These are phyloP conservation scores for Chionodraco myersi DNA, from an alignment of 2,113 vertebrate genomes.

Conservation along the genomic window DNA sequence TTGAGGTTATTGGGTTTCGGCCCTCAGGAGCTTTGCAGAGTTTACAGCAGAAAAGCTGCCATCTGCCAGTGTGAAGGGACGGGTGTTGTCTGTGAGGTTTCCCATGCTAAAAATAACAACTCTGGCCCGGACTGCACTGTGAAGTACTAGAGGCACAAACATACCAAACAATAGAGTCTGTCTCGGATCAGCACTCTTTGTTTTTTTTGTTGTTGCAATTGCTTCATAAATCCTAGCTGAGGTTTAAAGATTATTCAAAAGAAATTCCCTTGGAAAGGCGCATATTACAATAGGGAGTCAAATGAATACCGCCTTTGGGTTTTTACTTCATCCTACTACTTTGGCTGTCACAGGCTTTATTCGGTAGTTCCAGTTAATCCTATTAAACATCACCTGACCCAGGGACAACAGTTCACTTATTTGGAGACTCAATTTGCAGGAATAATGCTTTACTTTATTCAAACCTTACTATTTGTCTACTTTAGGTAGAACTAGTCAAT, in stretches of 20 bases:
- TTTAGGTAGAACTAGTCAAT: background rate
- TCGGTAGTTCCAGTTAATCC: background rate
- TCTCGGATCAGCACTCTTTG: constrained; percentile 13
- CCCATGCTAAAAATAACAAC: constrained; percentile 27
- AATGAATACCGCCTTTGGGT: background rate
- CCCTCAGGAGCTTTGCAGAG: background rate
- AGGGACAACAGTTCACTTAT: background rate
- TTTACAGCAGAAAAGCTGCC: constrained; percentile 24
- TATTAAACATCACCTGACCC: background rate
- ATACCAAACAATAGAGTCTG: constrained; percentile 19
- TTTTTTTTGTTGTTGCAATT: background rate
- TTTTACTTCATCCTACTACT: constrained; percentile 7
- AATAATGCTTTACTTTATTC: background rate
- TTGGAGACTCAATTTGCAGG: background rate
- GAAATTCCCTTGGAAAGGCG: constrained; percentile 6
- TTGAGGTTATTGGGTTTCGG: background rate
- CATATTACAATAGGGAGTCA: constrained; percentile 14
- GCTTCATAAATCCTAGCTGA: constrained; percentile 3
- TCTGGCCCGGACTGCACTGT: background rate
- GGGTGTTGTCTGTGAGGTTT: background rate
- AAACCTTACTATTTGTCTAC: background rate
- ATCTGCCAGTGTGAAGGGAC: constrained; percentile 5
- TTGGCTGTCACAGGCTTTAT: background rate
- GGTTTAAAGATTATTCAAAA: constrained; percentile 10
- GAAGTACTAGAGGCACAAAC: constrained; percentile 30